phyloP scores from a whole-genome alignment of 2,113 vertebrate species.

The Pipa parva region DNA sequence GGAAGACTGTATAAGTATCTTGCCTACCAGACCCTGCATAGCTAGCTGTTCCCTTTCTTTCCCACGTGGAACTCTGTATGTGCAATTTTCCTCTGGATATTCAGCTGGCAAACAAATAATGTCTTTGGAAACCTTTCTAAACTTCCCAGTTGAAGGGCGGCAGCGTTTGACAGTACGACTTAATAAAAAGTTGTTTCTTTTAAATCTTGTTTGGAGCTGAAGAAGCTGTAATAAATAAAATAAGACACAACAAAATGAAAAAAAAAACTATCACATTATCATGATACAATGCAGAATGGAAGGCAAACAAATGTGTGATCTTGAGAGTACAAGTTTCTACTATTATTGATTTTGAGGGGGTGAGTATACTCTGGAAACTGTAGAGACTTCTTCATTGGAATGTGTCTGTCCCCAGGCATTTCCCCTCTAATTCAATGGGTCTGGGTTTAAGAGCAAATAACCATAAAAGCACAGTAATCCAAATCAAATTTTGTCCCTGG shows the following conservation, averaged over 20 bases:
- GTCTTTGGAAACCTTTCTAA: slow-evolving; percentile 7
- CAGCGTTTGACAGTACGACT: not conserved
- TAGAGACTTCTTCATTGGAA: no score
- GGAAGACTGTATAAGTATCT: slow-evolving; percentile 18
- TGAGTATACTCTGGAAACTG: no score
- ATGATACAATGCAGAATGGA: no score
- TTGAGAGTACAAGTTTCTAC: no score
- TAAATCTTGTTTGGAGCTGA: not conserved
- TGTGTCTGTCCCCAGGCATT: no score
- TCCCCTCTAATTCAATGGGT: no score
- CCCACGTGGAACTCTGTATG: slow-evolving; percentile 19
- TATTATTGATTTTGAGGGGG: no score
- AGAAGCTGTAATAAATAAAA: not conserved
- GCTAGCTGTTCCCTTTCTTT: slow-evolving; percentile 15
- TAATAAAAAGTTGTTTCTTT: not conserved
- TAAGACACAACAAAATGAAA: not conserved
- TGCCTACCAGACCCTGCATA: slow-evolving; percentile 15
- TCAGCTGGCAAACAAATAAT: slow-evolving; percentile 12
- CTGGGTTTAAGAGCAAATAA: no score
- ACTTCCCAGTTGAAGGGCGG: not conserved
- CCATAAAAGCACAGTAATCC: no score
- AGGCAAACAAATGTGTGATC: no score
- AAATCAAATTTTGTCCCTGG: no score
- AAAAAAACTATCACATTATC: no score
- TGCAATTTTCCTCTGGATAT: slow-evolving; percentile 12